Conservation (phyloP, 2,888 invertebrate genomes). For the Drosophila cracens region DNA sequence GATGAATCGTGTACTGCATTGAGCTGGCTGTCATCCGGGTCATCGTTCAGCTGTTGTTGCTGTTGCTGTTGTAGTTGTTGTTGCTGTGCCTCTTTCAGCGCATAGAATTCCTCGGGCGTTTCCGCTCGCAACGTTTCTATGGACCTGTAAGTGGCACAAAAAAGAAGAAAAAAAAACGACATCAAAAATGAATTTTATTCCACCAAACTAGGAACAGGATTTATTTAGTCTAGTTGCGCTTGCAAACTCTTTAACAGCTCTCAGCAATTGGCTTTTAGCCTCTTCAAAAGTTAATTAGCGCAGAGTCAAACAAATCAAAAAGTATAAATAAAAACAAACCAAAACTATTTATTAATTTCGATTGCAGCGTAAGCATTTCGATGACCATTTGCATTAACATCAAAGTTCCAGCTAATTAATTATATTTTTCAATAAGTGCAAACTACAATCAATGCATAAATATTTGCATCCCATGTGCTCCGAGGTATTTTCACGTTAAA, state of each 20-base stretch:
- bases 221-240: conserved; percentile 9
- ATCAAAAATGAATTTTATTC: conserved; percentile 1
- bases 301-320: conserved; percentile 16
- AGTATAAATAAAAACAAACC: neutral
- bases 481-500: neutral
- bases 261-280: conserved; percentile 11
- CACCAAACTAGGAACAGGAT: neutral
- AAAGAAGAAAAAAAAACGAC: neutral
- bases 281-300: conserved; percentile 42
- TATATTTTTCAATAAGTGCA: conserved; percentile 4
- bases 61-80: conserved; percentile 35
- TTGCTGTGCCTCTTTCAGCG: conserved; percentile 53
- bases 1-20: conserved; percentile 53
- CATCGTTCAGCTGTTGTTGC: conserved; percentile 37
- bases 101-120: conserved; percentile 72
- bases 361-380: conserved; percentile 23
- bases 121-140: conserved; percentile 76
- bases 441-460: neutral
- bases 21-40: conserved; percentile 67
- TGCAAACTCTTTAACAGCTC: conserved; percentile 7
- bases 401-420: conserved; percentile 46
- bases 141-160: conserved; percentile 66
- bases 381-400: conserved; percentile 24
- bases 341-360: conserved; percentile 12
- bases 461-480: neutral